phyloP scores from a whole-genome alignment of 2,113 vertebrate species.

The Phylloscopus trochiloides region DNA sequence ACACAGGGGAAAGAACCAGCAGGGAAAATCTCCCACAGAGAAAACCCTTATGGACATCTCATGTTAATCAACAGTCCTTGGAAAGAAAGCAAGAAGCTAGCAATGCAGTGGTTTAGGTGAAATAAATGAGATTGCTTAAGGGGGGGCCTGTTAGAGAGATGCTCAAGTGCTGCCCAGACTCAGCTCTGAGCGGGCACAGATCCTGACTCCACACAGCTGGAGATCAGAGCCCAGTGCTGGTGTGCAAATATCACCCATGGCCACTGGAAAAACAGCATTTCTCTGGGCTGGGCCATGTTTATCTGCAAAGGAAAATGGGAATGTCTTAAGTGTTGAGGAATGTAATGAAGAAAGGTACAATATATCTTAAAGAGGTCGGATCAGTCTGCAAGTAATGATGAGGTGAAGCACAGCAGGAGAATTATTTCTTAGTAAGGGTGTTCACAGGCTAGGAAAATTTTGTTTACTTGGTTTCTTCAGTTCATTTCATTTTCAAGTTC shows the following conservation, averaged over 20 bases:
- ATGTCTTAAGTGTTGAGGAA: neutral
- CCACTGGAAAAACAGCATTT: neutral
- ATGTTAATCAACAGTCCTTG: neutral
- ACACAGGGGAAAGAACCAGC: neutral
- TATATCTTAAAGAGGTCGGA: neutral
- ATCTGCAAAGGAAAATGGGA: neutral
- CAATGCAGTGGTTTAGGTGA: neutral
- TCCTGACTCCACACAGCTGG: neutral
- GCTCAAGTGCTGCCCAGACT: fast-evolving
- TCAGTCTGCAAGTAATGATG: neutral
- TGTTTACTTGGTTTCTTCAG: neutral
- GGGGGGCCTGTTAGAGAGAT: neutral
- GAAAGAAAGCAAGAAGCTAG: neutral
- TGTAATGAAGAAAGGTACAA: neutral
- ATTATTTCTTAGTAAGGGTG: neutral
- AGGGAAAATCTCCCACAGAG: neutral
- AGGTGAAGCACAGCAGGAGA: neutral
- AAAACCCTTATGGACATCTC: neutral
- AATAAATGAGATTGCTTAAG: neutral
- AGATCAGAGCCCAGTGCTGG: neutral
- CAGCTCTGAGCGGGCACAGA: neutral
- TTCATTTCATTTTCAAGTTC: neutral
- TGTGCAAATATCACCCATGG: neutral
- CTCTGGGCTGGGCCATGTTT: neutral
- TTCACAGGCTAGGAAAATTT: neutral